These are phyloP conservation scores for Theristus sp. DNA, from an alignment of 2,888 invertebrate genomes.

Conservation along the genomic window DNA sequence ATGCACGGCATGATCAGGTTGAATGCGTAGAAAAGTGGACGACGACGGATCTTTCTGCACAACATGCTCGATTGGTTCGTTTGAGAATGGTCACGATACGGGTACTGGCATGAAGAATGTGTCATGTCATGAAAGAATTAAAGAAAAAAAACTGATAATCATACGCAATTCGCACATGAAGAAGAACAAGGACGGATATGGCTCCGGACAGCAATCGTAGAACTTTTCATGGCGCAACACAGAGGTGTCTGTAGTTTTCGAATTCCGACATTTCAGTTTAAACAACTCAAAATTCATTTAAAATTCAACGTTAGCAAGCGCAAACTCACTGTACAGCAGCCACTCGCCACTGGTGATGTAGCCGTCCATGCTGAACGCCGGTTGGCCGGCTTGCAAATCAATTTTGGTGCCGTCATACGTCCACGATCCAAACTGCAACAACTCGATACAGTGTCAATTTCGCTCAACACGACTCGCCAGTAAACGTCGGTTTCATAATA, in stretches of 20 bases:
- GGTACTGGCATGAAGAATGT: too few species aligned
- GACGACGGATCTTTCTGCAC: conserved; percentile 79
- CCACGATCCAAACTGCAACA: conserved; percentile 95
- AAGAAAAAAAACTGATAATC: too few species aligned
- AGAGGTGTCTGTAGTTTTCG: conserved; percentile 14
- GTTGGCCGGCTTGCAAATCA: conserved; percentile 49
- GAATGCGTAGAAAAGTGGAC: conserved; percentile 95
- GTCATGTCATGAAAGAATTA: too few species aligned
- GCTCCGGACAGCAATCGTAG: conserved; percentile 8
- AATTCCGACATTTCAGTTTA: too few species aligned
- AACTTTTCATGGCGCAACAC: neutral
- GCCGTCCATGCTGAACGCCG: conserved; percentile 68
- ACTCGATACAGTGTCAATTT: too few species aligned
- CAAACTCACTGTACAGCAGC: conserved; percentile 74
- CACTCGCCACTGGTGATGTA: conserved; percentile 97
- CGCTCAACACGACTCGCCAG: too few species aligned
- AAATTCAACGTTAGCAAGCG: neutral
- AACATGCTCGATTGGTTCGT: too few species aligned
- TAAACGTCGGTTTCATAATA: too few species aligned
- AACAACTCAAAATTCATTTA: neutral
- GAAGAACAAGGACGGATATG: conserved; percentile 67
- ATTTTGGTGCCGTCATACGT: conserved; percentile 71
- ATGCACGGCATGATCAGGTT: conserved; percentile 96
- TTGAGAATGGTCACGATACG: too few species aligned
- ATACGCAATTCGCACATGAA: too few species aligned